Conservation (phyloP, 2,797 vertebrate species). For the Darevskia nairensis region DNA sequence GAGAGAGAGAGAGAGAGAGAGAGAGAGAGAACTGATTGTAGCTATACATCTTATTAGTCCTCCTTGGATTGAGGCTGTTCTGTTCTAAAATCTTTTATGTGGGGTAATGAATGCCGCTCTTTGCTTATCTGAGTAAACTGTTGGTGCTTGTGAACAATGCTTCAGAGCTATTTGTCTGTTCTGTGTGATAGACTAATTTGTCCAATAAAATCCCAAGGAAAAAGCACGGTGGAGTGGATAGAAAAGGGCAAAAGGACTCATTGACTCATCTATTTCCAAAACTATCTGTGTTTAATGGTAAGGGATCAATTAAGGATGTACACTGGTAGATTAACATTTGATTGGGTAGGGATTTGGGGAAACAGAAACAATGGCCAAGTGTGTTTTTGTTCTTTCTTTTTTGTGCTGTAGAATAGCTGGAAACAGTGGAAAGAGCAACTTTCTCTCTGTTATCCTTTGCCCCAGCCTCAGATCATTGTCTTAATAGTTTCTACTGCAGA, state of each 20-base stretch:
- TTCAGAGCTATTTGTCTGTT: constrained; percentile 5
- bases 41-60: neutral
- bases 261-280: neutral
- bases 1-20: neutral
- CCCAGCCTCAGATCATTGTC: neutral
- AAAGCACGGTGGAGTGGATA: neutral
- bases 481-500: neutral
- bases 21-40: neutral
- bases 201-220: constrained; percentile 12
- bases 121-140: constrained; percentile 10
- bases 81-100: neutral
- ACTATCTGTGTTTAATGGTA: neutral
- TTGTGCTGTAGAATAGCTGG: neutral
- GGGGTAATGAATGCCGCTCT: neutral
- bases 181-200: constrained; percentile 7
- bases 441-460: neutral
- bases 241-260: neutral
- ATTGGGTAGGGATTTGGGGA: neutral
- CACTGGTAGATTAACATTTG: neutral
- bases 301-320: constrained; percentile 7
- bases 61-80: neutral
- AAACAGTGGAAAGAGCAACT: neutral
- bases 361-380: neutral
- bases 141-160: neutral
- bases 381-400: neutral